A percentile compares a stretch with the other conserved stretches of the same genome.
phyloP scores from a whole-genome alignment of 1,140 invertebrate genomes.

The Macrosteles quadrilineatus region DNA sequence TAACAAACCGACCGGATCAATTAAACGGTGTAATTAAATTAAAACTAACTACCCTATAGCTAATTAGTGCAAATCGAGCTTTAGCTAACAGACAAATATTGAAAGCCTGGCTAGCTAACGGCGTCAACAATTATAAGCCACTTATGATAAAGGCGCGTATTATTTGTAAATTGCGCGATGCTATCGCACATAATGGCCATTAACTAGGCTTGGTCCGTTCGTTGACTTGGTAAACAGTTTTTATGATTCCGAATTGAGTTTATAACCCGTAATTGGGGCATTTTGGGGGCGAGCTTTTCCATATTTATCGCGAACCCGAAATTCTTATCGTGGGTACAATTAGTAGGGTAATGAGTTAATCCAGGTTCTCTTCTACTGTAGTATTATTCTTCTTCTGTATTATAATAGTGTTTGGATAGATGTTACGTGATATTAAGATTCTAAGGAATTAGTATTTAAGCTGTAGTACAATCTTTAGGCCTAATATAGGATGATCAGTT shows the following conservation, averaged over 20 bases:
- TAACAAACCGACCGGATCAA: no score
- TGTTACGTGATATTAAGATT: no score
- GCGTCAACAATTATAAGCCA: slow-evolving; percentile 8
- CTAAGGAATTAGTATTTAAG: no score
- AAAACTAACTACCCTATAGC: no score
- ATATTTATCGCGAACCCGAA: slow-evolving; percentile 1
- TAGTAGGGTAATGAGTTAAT: slow-evolving; percentile 19
- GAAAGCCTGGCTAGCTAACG: neutral
- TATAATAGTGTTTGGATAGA: no score
- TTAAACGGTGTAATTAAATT: no score
- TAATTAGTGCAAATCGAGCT: no score
- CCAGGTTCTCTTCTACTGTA: neutral
- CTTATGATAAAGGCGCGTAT: slow-evolving; percentile 13
- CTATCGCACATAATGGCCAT: neutral
- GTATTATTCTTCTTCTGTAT: no score
- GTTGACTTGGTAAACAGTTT: slow-evolving; percentile 1
- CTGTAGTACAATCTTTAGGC: no score
- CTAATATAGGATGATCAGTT: no score
- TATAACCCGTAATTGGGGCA: neutral
- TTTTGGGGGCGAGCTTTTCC: neutral
- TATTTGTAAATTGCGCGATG: slow-evolving; percentile 7
- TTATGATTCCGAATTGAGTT: slow-evolving; percentile 3
- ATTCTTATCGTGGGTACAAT: neutral
- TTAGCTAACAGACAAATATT: no score
- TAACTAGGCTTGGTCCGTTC: neutral